Evolutionary conservation across 2,797 vertebrate species (phyloP).

Genomic region (Pyrocephalus nanus): DNA sequence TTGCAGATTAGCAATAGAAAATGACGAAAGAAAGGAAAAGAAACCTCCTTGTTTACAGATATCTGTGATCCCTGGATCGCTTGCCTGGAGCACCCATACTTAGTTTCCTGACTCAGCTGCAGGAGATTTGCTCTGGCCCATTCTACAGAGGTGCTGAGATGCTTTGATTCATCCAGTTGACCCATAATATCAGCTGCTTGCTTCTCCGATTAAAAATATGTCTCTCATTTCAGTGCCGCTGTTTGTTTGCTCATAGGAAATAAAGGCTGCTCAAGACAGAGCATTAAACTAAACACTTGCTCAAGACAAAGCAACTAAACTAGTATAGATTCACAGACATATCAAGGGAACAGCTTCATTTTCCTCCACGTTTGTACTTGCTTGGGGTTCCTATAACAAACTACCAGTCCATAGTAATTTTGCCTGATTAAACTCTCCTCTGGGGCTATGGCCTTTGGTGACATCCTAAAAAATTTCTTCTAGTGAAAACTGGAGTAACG

Average conservation of each 20-base stretch:
- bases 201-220: constrained; percentile 73
- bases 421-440: not conserved
- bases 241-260: constrained; percentile 45
- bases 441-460: not conserved
- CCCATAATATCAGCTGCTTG: not conserved
- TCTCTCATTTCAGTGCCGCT: constrained; percentile 61
- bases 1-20: not conserved
- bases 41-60: not conserved
- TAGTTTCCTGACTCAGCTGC: not conserved
- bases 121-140: rapidly evolving
- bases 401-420: not conserved
- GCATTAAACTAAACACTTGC: not conserved
- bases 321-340: not conserved
- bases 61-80: not conserved
- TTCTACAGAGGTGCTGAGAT: not conserved
- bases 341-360: not conserved
- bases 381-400: not conserved
- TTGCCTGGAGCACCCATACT: not conserved
- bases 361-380: rapidly evolving
- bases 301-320: not conserved
- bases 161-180: not conserved
- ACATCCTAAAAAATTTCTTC: not conserved
- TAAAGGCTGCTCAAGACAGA: not conserved
- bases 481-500: not conserved
- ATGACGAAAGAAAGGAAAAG: not conserved